Evolutionary conservation across 2,797 vertebrate genomes (phyloP).

Genomic region (Jordanella pulchra): DNA sequence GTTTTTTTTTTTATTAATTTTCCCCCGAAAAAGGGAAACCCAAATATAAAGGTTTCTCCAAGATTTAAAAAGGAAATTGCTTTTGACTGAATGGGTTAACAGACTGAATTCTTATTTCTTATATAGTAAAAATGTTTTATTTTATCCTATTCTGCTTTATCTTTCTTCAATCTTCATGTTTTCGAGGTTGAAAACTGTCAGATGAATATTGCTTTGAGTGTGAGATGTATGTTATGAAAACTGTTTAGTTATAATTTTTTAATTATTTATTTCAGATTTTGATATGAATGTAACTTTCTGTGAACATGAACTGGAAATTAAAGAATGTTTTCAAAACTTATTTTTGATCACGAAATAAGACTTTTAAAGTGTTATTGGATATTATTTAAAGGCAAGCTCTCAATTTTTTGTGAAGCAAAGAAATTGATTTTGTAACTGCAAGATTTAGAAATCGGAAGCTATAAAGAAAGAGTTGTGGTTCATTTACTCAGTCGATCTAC

Average conservation of each 20-base stretch:
- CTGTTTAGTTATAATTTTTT: not conserved
- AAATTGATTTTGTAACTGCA: no score
- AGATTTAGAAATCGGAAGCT: no score
- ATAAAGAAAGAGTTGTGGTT: no score
- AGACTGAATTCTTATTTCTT: not conserved
- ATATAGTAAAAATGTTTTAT: not conserved
- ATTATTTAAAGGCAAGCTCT: not conserved
- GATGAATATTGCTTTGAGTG: not conserved
- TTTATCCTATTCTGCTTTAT: slow-evolving; percentile 3
- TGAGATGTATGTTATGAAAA: not conserved
- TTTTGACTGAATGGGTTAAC: not conserved
- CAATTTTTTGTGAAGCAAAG: no score
- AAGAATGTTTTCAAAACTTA: not conserved
- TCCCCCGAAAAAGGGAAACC: no score
- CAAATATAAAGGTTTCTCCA: no score
- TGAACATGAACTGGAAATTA: not conserved
- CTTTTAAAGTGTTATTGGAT: not conserved
- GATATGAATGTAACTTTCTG: not conserved
- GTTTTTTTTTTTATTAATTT: no score
- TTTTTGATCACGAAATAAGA: not conserved
- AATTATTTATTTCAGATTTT: slow-evolving; percentile 16
- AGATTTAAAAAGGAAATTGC: not conserved
- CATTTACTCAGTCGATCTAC: no score
- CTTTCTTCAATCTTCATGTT: slow-evolving; percentile 1
- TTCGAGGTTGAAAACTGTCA: slow-evolving; percentile 4